Base-by-base conservation (phyloP, 2,113 vertebrate genomes). In the Limanda limanda region DNA sequence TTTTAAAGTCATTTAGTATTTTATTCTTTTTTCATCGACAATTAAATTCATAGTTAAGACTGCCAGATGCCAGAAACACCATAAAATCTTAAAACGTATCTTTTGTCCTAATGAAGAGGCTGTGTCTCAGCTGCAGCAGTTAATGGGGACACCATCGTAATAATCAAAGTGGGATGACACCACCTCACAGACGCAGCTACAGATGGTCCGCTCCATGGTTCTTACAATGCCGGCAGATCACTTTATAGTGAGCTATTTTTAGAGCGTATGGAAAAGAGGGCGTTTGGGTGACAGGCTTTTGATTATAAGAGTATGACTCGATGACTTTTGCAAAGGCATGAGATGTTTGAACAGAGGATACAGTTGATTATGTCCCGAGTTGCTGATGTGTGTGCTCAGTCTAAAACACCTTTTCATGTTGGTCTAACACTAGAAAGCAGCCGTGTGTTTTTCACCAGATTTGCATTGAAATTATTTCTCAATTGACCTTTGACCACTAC, bases 101-200 rank as follows among this genome's bases (percentile, higher is more conserved):
- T 62, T 76, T 62, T 48, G 61, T 42, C 47, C 27, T 76, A 79
- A 82, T 68, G 66, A 80, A 66, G 58, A 68, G 57, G 40, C 64
- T 59, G 20, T 66, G 51, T 82, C 62, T 82, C 69, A 77, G 69
- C 84, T 76, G 71, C 71, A 75, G 56, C 61, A 82, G 80, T 84
- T 86, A 91, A 78, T 81, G 64, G 71, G 71, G 79, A 79, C 66
- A 58, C 52, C n/a, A 42, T 51, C 71, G 62, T 65, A 76, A 83
- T 84, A 84, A 84, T 85, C 85, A 89, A 83, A 86, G 84, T 84
- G 47, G 67, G 76, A 74, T 78, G 86, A 82, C 76, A 67, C 68
- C 71, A 78, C 58, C 79, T 83, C 73, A 63, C 65, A 73, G 71
- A 70, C 62, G 42, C 77, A 62, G 74, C 75, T 76, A 78, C 86